Evolutionary conservation across 1,140 invertebrate species (phyloP), one percentile per base, ranked within the genome.

Genomic region (Idris sp.): DNA sequence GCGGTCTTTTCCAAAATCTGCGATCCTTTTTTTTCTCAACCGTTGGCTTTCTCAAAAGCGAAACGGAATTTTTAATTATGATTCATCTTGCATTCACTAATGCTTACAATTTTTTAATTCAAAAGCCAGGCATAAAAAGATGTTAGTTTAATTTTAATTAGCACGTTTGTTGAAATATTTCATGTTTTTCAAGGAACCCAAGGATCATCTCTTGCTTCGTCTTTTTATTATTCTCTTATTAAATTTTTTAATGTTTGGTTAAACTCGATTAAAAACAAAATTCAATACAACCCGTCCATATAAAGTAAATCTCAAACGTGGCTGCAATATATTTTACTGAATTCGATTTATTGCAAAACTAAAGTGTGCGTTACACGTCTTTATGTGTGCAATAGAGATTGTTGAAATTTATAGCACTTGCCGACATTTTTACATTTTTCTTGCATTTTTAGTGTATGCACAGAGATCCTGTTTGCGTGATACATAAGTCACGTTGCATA

Each of bases 31-130:
- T 58, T 46, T 15, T 10, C 22, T 25, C 4, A 26, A 2, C 16
- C 5, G 35, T 5, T 7, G 35, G 7, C 2, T 6, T 25, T 9
- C 1, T 44, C 10, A 25, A 25, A 48, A 26, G 28, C 8, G 19
- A 51, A 64, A 51, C 36, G 36, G 46, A 36, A 61, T 61, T 61
- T 48, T 48, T 61, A 61, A 61, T 62, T 62, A 49, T 30, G 31
- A 46, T 49, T 31, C 15, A 62, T 40, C n/a, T 16, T 5, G 10
- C 28, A 64, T 51, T 51, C 43, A 62, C 14, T 53, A 33, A 53
- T 28, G 28, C 1, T 30, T 15, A 18, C 19, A 46, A 36, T 61
- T 46, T 38, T 48, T 38, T 48, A 14, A n/a, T 28, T 48, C n/a
- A 22, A n/a, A 10, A 36, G 13, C 10, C 18, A 31, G 25, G 2